Base-by-base conservation (phyloP, 2,797 vertebrate genomes). In the Hippocampus kuda region DNA sequence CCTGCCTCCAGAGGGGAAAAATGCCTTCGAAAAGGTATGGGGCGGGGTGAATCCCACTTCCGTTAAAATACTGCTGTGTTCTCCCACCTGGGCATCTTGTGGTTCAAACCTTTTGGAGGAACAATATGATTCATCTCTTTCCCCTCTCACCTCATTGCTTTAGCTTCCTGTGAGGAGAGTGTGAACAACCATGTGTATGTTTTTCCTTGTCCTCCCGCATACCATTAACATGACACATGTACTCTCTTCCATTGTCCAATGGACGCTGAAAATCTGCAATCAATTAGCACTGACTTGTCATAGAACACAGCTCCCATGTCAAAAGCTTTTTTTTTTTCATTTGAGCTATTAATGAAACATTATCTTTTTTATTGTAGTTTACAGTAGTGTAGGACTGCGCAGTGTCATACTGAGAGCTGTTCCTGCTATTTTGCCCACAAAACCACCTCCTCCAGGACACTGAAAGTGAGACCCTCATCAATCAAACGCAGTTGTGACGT, bases 1-100 rank as follows among this genome's bases (percentile, higher is more conserved):
- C 82, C 88, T 79, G 8, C 85, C 92, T 30, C 93, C 94, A 27
- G 93, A 91, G 78, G 90, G 90, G 5, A 89, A 92, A 88, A 82
- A 72, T 1, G 7, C 78, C 70, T 82, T 66, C 54, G 85, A 75
- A 65, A 80, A 92, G 83, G 96, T 97, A 91, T 79, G 92, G 69
- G 74, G 68, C 65, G 18, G 42, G 68, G 81, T 80, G 75, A 15
- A 20, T 81, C 68, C 81, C 76, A 63, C 82, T 84, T 85, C 79
- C 53, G 72, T 78, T 70, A 75, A 72, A 79, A 54, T 68, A 54
- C 38, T 3, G 18, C 26, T 8, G 9, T 12, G 13, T 18, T 24
- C 18, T 27, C 18, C 57, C 34, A 53, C 65, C 48, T n/a, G 26
- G 13, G 65, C 30, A 26, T 68, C 3, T 87, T 83, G 38, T 46